phyloP scores from a whole-genome alignment of 2,113 vertebrate species.

The Neodontobutis hainanensis region DNA sequence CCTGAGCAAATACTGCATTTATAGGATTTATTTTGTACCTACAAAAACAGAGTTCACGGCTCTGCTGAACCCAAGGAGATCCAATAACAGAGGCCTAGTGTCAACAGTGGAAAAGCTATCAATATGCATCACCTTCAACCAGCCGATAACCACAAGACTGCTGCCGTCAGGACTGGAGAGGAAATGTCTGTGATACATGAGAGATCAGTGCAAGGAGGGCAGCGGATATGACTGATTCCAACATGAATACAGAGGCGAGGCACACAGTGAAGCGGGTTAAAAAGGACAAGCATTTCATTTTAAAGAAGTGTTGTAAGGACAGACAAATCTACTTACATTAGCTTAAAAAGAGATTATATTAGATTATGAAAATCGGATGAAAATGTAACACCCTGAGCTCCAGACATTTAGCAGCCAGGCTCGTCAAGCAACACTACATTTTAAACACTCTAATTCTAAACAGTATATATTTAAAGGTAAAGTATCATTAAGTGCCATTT shows the following conservation, averaged over 20 bases:
- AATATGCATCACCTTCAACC: constrained; percentile 47
- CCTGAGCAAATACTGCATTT: constrained; percentile 66
- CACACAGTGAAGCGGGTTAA: background rate
- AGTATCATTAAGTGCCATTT: too few relatives aligned
- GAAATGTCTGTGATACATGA: constrained; percentile 44
- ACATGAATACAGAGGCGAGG: constrained; percentile 14
- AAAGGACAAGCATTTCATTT: background rate
- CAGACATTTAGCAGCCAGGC: background rate
- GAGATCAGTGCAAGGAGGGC: constrained; percentile 22
- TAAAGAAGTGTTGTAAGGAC: background rate
- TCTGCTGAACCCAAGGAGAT: constrained; percentile 62
- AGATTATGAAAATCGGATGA: background rate
- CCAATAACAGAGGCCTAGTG: constrained; percentile 42
- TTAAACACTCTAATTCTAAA: background rate
- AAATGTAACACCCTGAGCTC: background rate
- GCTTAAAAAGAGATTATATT: background rate
- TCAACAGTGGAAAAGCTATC: constrained; percentile 51
- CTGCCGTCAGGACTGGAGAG: constrained; percentile 31
- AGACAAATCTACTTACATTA: background rate
- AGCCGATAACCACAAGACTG: constrained; percentile 46
- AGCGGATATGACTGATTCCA: constrained; percentile 23
- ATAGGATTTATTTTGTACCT: constrained; percentile 73
- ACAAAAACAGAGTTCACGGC: constrained; percentile 58
- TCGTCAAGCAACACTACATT: background rate
- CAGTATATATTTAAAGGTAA: too few relatives aligned